These are phyloP conservation scores for Rynchops niger DNA, from an alignment of 2,113 vertebrate species.

Conservation along the genomic window DNA sequence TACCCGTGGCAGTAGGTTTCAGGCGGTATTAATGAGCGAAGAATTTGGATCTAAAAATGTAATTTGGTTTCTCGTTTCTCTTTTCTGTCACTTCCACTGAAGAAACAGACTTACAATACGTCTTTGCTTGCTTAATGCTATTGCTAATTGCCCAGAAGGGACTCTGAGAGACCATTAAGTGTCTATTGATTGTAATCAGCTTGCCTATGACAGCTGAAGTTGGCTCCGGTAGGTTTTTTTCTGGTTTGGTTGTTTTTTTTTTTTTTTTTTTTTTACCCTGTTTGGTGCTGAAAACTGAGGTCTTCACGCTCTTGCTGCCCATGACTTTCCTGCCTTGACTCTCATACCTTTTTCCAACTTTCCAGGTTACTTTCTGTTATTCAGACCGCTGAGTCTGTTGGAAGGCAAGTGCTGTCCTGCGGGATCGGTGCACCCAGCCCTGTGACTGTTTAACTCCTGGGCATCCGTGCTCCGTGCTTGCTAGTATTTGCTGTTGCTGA, in stretches of 20 bases:
- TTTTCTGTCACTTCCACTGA: conserved; percentile 58
- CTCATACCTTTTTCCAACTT: not conserved
- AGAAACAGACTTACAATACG: not conserved
- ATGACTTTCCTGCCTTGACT: not conserved
- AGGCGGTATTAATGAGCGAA: conserved; percentile 25
- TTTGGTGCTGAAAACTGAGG: not conserved
- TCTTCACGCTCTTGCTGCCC: not conserved
- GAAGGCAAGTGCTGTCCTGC: not conserved
- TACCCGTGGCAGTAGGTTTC: not conserved
- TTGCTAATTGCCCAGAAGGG: conserved; percentile 62
- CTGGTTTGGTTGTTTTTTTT: fast-evolving
- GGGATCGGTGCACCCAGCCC: not conserved
- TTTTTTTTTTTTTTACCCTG: too few relatives aligned
- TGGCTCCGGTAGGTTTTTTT: not conserved
- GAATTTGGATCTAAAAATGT: conserved; percentile 24
- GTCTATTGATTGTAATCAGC: conserved; percentile 64
- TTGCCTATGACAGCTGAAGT: conserved; percentile 58
- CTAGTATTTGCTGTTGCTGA: not conserved
- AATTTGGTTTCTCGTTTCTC: conserved; percentile 48
- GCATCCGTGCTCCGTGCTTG: not conserved
- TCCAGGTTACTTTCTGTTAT: not conserved
- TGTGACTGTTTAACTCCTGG: not conserved
- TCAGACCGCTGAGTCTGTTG: not conserved
- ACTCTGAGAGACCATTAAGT: conserved; percentile 56
- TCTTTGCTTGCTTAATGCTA: conserved; percentile 49